Evolutionary conservation across 2,888 invertebrate species (phyloP), one percentile per base, ranked within the genome.

Genomic region (Sycophila texana): DNA sequence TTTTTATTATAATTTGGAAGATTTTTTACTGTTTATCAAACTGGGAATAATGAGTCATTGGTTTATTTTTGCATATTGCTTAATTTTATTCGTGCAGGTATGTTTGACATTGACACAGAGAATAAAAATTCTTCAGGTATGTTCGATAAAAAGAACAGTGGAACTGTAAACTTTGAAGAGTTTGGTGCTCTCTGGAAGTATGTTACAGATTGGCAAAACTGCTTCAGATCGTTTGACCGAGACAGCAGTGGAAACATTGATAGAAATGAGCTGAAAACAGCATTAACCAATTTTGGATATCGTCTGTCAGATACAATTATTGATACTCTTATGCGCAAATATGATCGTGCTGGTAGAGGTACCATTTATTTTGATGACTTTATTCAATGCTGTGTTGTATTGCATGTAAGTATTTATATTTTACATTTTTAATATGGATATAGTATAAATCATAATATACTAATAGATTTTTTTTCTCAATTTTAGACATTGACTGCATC

Each of bases 161-260:
- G 98, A 10, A 95, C 95, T 0, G 97, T 99, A 74, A 95, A 94
- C 85, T 99, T 99, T 91, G 95, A 98, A 86, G 98, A 99, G 90
- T 99, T 99, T 91, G 96, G 96, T 68, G 95, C 97, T 0, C 91
- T 99, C 0, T 99, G 99, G 99, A 98, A 98, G 89, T 99, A 99
- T 91, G 97, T 99, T 0, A 97, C 96, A 7, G 99, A 99, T 87
- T 99, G 99, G 99, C 98, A 99, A 89, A 95, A 94, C 87, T 98
- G 98, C 89, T 99, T 99, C 91, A 94, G 96, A 61, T 95, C 96
- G 0, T 99, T 98, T 89, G 99, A 99, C 89, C 92, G 95, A 61
- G 99, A 99, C 88, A 96, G 95, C 87, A 96, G 96, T 3, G 96
- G 99, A 30, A 96, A 96, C 86, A 99, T 99, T 84, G 98, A 99